Conservation (phyloP, 2,888 invertebrate species). For the Mimas tiliae region DNA sequence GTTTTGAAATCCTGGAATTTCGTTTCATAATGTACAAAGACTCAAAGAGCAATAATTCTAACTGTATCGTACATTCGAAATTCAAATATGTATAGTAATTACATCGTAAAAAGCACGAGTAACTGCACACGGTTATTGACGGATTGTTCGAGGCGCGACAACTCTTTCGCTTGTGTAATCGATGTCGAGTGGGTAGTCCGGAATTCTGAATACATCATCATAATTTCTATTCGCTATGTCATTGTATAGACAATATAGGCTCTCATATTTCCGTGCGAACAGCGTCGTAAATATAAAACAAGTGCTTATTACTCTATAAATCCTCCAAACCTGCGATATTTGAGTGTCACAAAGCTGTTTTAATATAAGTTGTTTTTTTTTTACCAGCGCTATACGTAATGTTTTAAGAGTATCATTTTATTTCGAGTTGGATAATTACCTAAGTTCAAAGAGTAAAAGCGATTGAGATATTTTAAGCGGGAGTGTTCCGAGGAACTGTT, state of each 20-base stretch:
- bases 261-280: slow-evolving; percentile 4
- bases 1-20: slow-evolving; percentile 39
- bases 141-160: slow-evolving; percentile 37
- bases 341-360: slow-evolving; percentile 7
- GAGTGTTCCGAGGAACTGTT: too few species aligned
- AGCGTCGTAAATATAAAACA: slow-evolving; percentile 21
- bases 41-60: slow-evolving; percentile 32
- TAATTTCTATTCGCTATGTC: slow-evolving; percentile 28
- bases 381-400: slow-evolving; percentile 2
- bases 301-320: slow-evolving; percentile 21
- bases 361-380: slow-evolving; percentile 4
- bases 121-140: slow-evolving; percentile 33
- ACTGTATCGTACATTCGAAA: slow-evolving; percentile 36
- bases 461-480: slow-evolving; percentile 56
- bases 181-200: slow-evolving; percentile 36
- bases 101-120: slow-evolving; percentile 33
- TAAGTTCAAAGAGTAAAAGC: slow-evolving; percentile 7
- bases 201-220: slow-evolving; percentile 34
- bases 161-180: slow-evolving; percentile 35
- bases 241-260: slow-evolving; percentile 14
- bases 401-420: not conserved
- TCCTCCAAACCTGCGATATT: slow-evolving; percentile 9
- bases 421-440: slow-evolving; percentile 14
- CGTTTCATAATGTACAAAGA: slow-evolving; percentile 34
- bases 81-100: slow-evolving; percentile 39